Base-by-base conservation (phyloP, 2,797 vertebrate species). In the Sparus aurata region DNA sequence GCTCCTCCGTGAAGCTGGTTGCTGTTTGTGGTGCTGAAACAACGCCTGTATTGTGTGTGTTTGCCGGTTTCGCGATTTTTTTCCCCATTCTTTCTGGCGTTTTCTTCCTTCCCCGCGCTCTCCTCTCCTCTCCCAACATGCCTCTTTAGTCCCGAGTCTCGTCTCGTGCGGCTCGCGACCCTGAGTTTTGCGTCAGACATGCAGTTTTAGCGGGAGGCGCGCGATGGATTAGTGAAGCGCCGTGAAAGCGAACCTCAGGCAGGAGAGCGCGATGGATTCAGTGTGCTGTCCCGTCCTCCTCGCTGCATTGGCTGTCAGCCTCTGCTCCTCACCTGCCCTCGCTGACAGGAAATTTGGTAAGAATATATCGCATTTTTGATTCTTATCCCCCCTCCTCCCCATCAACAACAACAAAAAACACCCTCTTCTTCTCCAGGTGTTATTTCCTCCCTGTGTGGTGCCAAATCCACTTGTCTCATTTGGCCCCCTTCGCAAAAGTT, bases 21-120 rank as follows among this genome's bases (percentile, higher is more conserved):
- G 93, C 94, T 95, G 95, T 94, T 92, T 91, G 91, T 92, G 94
- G 93, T 95, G 92, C 95, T 95, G 94, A 95, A 92, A 88, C 86
- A 84, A 90, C 90, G 85, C 82, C 85, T 90, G 91, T 65, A 47
- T 78, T 88, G 85, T 86, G 85, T 86, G 27, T 34, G 79, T 81
- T 74, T 34, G 30, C 46, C 76, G 80, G 3, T 78, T 84, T 45
- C 47, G 70, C 77, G 59, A 34, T 11, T 49, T 9, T 7, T 15
- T 0, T n/a, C 27, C 27, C 27, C 4, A 27, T 27, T 27, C 27
- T 27, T 2, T 7, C 5, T 34, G 4, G 43, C 73, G 4, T 60
- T 34, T 23, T 4, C 30, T 7, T 38, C 34, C 6, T 46, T 70
- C 57, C 49, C 3, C 27, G 13, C 23, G 16, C 64, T 57, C 20